These are phyloP conservation scores for Alectoris magna DNA, from an alignment of 2,797 vertebrate genomes.

Conservation along the genomic window DNA sequence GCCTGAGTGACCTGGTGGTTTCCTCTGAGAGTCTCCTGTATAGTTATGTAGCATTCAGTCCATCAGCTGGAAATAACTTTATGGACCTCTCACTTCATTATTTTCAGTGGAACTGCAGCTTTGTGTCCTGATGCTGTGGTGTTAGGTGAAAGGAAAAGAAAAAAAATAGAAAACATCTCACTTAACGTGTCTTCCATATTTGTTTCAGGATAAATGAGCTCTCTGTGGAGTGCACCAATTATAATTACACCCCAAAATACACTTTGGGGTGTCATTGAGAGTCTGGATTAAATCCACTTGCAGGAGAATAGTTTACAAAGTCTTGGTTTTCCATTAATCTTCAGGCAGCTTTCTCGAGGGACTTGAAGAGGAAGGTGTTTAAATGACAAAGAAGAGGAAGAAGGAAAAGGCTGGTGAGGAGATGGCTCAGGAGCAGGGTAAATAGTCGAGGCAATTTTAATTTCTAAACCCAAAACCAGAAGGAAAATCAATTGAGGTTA, in stretches of 20 bases:
- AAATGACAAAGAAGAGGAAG: background rate
- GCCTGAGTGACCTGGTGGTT: background rate
- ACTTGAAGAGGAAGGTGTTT: background rate
- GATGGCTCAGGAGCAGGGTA: background rate
- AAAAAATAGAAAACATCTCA: background rate
- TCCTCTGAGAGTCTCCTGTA: constrained; percentile 26
- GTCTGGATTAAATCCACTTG: constrained; percentile 16
- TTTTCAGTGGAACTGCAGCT: constrained; percentile 7
- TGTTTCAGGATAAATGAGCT: constrained; percentile 40
- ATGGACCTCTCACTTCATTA: constrained; percentile 71
- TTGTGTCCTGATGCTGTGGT: constrained; percentile 35
- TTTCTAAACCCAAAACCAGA: background rate
- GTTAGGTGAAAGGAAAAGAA: background rate
- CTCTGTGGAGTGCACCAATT: constrained; percentile 30
- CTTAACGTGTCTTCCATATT: background rate
- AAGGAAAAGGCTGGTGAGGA: background rate
- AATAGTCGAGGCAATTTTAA: background rate
- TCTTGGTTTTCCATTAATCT: background rate
- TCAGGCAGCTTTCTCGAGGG: background rate
- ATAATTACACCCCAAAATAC: constrained; percentile 20
- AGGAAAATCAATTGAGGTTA: background rate
- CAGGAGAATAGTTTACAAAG: background rate
- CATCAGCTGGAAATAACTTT: constrained; percentile 41
- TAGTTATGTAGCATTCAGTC: constrained; percentile 21
- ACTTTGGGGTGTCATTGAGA: background rate